Conservation (phyloP, 1,140 invertebrate genomes). For the Bombus confusus region DNA sequence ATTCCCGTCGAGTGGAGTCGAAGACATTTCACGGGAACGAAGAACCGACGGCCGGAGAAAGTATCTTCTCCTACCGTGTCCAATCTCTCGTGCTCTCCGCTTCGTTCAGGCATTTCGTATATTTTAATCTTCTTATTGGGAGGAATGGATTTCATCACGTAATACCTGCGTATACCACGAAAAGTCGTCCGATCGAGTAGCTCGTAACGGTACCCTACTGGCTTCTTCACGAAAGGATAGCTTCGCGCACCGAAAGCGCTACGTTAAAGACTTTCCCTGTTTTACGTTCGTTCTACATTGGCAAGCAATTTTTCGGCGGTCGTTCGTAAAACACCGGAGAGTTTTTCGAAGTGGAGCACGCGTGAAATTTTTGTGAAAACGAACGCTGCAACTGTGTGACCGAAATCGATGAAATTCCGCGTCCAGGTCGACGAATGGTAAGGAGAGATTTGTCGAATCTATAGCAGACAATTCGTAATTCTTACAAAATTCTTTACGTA, state of each 20-base stretch:
- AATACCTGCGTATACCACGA: not conserved
- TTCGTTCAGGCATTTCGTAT: not conserved
- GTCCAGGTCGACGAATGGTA: not conserved
- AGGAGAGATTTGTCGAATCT: not conserved
- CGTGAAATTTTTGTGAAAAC: constrained; percentile 19
- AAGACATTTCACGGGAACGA: constrained; percentile 35
- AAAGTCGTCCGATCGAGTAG: not conserved
- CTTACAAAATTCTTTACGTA: too few species aligned
- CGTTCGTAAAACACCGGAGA: constrained; percentile 11
- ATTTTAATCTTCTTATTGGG: constrained; percentile 12
- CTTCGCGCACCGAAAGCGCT: constrained; percentile 21
- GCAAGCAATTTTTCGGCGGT: constrained; percentile 26
- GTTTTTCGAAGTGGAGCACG: constrained; percentile 15
- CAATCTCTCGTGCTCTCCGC: constrained; percentile 1
- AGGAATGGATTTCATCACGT: constrained; percentile 7
- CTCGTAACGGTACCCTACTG: not conserved
- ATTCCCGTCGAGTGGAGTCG: constrained; percentile 3
- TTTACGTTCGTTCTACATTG: constrained; percentile 6
- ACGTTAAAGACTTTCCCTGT: not conserved
- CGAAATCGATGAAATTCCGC: not conserved
- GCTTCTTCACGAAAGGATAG: not conserved
- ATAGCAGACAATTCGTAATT: too few species aligned
- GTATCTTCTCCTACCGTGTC: constrained; percentile 25
- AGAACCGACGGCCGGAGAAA: constrained; percentile 43
- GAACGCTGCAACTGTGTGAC: too few species aligned